A percentile compares a stretch with the other conserved stretches of the same genome.
These are phyloP conservation scores for Charaxes varanes DNA, from an alignment of 1,140 invertebrate genomes.

Conservation along the genomic window DNA sequence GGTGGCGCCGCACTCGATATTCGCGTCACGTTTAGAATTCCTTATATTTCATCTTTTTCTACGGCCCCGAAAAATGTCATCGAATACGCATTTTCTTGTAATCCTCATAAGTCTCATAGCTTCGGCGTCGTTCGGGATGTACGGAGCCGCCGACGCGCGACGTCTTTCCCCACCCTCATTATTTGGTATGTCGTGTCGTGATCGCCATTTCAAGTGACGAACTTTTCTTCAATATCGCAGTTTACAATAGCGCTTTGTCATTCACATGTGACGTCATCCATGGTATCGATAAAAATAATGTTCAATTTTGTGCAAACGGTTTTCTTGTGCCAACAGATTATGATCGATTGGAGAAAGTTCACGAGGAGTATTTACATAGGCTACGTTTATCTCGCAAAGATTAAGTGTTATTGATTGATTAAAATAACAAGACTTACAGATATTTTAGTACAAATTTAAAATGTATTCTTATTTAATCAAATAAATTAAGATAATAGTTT, in stretches of 20 bases:
- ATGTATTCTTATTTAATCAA: too few species aligned
- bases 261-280: slow-evolving; percentile 15
- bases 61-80: slow-evolving; percentile 71
- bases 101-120: slow-evolving; percentile 71
- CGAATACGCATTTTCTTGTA: slow-evolving; percentile 73
- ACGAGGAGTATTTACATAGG: too few species aligned
- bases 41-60: slow-evolving; percentile 74
- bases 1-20: slow-evolving; percentile 58
- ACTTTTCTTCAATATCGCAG: slow-evolving; percentile 22
- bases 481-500: too few species aligned
- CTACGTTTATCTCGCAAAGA: too few species aligned
- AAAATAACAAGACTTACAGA: too few species aligned
- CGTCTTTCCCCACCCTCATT: slow-evolving; percentile 32
- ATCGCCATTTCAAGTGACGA: slow-evolving; percentile 41
- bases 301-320: too few species aligned
- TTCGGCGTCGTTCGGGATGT: slow-evolving; percentile 45
- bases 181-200: slow-evolving; percentile 50
- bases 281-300: slow-evolving; percentile 8
- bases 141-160: slow-evolving; percentile 36
- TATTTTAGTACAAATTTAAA: too few species aligned
- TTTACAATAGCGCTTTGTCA: slow-evolving; percentile 25
- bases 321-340: too few species aligned
- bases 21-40: slow-evolving; percentile 69
- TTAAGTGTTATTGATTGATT: too few species aligned
- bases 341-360: too few species aligned